Evolutionary conservation across 2,888 invertebrate species (phyloP).

Genomic region (Trypoxylon attenuatum): DNA sequence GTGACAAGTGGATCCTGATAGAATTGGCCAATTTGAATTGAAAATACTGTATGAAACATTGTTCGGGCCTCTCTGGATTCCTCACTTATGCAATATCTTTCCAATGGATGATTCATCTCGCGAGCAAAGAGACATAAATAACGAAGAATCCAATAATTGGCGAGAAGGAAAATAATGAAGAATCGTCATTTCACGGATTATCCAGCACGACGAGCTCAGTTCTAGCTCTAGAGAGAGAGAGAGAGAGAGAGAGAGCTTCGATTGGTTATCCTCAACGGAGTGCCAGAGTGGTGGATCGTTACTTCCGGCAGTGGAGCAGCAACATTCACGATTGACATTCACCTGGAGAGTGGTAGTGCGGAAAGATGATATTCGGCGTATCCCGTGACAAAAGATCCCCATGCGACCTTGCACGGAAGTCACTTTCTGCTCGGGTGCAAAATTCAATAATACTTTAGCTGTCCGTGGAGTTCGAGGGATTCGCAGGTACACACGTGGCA

Average conservation of each 20-base stretch:
- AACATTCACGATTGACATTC: constrained; percentile 24
- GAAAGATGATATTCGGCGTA: constrained; percentile 1
- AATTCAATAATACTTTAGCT: constrained; percentile 54
- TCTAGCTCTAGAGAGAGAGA: not conserved
- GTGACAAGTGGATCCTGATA: not conserved
- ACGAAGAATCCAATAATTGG: constrained; percentile 6
- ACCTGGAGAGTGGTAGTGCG: not conserved
- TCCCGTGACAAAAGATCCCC: constrained; percentile 40
- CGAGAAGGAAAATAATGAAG: constrained; percentile 6
- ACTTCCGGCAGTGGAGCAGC: constrained; percentile 16
- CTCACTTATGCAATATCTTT: not conserved
- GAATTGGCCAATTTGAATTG: constrained; percentile 3
- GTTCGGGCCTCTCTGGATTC: too few species aligned
- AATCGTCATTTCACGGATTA: constrained; percentile 8
- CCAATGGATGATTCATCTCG: not conserved
- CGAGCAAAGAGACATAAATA: constrained; percentile 5
- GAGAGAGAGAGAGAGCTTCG: too few species aligned
- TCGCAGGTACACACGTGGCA: constrained; percentile 8
- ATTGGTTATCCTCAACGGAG: not conserved
- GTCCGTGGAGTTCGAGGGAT: constrained; percentile 23
- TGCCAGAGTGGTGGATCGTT: constrained; percentile 13
- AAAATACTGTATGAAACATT: not conserved
- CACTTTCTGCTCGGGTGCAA: constrained; percentile 30
- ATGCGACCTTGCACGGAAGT: constrained; percentile 32
- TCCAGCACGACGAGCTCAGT: not conserved